Evolutionary conservation across 2,888 invertebrate genomes (phyloP).

Genomic region (Agonopterix subpropinquella): DNA sequence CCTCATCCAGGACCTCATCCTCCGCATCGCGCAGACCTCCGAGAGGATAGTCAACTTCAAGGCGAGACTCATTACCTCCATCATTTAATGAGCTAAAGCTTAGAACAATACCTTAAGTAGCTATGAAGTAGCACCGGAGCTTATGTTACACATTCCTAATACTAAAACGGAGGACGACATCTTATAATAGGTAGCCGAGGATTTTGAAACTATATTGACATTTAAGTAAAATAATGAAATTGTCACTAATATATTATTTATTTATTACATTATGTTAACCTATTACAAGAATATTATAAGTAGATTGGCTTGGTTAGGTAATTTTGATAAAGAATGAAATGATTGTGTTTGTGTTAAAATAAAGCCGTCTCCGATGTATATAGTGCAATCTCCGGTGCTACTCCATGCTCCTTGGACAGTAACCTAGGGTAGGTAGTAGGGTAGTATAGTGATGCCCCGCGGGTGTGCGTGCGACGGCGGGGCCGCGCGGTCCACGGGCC

Average conservation of each 20-base stretch:
- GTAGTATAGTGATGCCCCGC: conserved; percentile 15
- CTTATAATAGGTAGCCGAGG: too few relatives aligned
- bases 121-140: conserved; percentile 14
- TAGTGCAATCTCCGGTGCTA: conserved; percentile 5
- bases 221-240: too few relatives aligned
- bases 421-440: conserved; percentile 33
- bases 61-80: conserved; percentile 91
- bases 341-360: neutral
- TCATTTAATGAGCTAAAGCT: conserved; percentile 79
- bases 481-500: conserved; percentile 23
- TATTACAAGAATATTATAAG: neutral
- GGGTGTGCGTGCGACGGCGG: conserved; percentile 10
- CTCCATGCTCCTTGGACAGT: conserved; percentile 10
- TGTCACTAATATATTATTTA: neutral
- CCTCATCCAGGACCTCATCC: conserved; percentile 90
- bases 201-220: too few relatives aligned
- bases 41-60: conserved; percentile 95
- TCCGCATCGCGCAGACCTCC: conserved; percentile 92
- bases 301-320: neutral
- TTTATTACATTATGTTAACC: neutral
- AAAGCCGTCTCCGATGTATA: neutral
- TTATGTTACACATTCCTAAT: neutral
- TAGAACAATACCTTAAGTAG: conserved; percentile 41
- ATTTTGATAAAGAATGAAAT: neutral
- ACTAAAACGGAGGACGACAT: too few relatives aligned